These are phyloP conservation scores for Platerodrilus igneus DNA, from an alignment of 2,888 invertebrate genomes.

Conservation along the genomic window DNA sequence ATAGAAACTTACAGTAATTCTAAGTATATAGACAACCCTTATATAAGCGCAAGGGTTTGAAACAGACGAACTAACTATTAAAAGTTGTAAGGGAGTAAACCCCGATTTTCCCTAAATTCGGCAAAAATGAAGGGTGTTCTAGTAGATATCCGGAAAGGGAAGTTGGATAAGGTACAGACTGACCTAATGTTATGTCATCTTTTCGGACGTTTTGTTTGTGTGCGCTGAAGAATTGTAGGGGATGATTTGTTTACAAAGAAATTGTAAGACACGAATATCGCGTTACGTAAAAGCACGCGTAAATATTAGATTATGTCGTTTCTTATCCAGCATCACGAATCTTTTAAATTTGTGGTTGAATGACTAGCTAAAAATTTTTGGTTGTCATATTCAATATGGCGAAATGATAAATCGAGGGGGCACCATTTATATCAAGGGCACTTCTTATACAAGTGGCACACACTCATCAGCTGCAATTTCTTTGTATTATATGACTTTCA, in stretches of 20 bases:
- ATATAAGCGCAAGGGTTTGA: constrained; percentile 13
- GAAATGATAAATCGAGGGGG: constrained; percentile 31
- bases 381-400: constrained; percentile 26
- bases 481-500: no score
- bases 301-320: constrained; percentile 7
- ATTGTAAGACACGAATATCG: constrained; percentile 20
- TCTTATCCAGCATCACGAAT: constrained; percentile 3
- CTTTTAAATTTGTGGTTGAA: constrained; percentile 13
- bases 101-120: constrained; percentile 44
- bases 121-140: constrained; percentile 34
- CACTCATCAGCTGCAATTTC: constrained; percentile 21
- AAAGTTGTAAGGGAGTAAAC: constrained; percentile 33
- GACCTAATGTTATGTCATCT: constrained; percentile 43
- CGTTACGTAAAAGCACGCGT: constrained; percentile 13
- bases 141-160: constrained; percentile 42
- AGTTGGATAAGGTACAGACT: constrained; percentile 44
- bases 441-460: constrained; percentile 20
- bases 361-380: constrained; percentile 21
- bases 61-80: constrained; percentile 20
- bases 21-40: constrained; percentile 12
- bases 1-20: constrained; percentile 19
- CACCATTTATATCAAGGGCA: constrained; percentile 25
- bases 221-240: constrained; percentile 33
- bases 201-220: constrained; percentile 34
- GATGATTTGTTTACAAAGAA: constrained; percentile 27